These are phyloP conservation scores for Paralvinella palmiformis DNA, from an alignment of 1,140 invertebrate species.

Conservation along the genomic window DNA sequence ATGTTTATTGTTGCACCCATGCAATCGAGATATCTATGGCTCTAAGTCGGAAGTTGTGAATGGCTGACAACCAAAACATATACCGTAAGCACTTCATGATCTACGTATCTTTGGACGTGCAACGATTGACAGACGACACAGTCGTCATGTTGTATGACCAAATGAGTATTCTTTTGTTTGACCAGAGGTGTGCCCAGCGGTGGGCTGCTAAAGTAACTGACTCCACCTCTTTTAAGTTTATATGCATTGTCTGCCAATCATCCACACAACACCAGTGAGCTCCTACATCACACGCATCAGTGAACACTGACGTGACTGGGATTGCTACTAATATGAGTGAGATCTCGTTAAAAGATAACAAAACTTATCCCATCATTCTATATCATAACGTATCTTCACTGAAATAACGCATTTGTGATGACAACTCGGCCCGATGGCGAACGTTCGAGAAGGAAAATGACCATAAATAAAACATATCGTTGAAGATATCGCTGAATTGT, in stretches of 20 bases:
- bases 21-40: neutral
- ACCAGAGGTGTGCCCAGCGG: no score
- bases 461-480: no score
- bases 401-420: constrained; percentile 5
- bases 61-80: neutral
- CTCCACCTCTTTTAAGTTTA: no score
- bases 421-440: no score
- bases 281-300: constrained; percentile 13
- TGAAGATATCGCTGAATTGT: no score
- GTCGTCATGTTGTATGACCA: neutral
- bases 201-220: no score
- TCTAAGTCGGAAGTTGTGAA: neutral
- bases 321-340: neutral
- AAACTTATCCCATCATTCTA: constrained; percentile 13
- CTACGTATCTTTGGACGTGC: no score
- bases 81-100: no score
- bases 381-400: neutral
- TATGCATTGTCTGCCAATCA: no score
- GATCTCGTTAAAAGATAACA: constrained; percentile 17
- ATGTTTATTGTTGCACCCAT: no score
- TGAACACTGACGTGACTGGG: constrained; percentile 5
- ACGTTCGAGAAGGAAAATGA: no score
- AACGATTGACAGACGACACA: no score
- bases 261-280: neutral
- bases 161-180: neutral